Percentiles rank a stretch among this genome's conserved stretches.
phyloP scores from a whole-genome alignment of 2,113 vertebrate genomes.

The Grammomys surdaster region DNA sequence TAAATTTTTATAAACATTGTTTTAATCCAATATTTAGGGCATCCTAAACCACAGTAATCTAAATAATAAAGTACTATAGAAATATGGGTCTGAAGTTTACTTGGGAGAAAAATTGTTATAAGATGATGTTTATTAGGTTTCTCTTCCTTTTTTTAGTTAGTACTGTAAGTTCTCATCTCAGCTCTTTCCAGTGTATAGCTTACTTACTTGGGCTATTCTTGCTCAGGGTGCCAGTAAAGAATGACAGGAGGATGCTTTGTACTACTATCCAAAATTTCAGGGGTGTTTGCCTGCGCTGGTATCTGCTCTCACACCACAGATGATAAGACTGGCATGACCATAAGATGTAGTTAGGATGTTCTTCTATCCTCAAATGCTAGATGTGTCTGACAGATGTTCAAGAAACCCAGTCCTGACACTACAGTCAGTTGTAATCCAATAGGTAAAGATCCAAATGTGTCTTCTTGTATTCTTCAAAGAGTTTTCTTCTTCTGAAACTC shows the following conservation, averaged over 20 bases:
- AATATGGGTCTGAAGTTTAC: slow-evolving; percentile 6
- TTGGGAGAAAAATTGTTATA: background rate
- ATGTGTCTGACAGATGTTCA: background rate
- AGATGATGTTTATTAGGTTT: background rate
- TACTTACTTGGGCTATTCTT: background rate
- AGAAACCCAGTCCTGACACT: background rate
- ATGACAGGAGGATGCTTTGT: background rate
- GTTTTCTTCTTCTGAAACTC: background rate
- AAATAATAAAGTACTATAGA: slow-evolving; percentile 24
- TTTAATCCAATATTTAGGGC: background rate
- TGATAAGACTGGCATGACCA: background rate
- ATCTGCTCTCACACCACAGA: no score
- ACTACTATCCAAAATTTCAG: background rate
- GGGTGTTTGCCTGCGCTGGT: background rate
- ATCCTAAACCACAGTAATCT: background rate
- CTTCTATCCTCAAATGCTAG: background rate
- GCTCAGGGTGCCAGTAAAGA: background rate
- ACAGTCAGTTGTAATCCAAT: background rate
- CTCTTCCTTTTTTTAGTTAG: background rate
- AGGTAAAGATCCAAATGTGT: background rate
- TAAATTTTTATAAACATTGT: background rate
- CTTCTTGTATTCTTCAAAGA: background rate
- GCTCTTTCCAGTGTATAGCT: background rate
- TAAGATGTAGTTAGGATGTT: background rate
- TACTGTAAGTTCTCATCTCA: background rate